These are phyloP conservation scores for Conus ventricosus DNA, from an alignment of 1,140 invertebrate species.

Conservation along the genomic window DNA sequence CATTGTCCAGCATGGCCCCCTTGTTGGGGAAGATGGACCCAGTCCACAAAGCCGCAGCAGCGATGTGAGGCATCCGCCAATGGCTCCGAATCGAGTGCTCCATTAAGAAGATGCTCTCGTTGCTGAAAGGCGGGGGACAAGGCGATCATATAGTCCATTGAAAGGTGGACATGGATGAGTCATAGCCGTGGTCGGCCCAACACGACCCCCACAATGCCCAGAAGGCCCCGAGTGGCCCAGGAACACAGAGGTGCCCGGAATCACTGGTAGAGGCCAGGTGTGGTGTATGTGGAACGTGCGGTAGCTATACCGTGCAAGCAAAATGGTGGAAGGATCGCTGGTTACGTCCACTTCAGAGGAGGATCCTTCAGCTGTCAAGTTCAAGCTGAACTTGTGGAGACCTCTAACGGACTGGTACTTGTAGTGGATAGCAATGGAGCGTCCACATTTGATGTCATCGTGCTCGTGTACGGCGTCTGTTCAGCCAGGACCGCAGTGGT, in stretches of 20 bases:
- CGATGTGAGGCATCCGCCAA: slow-evolving; percentile 26
- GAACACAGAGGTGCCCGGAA: background rate
- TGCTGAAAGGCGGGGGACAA: slow-evolving; percentile 28
- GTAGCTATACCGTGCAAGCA: too few species aligned
- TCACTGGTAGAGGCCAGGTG: too few species aligned
- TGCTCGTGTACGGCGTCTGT: too few species aligned
- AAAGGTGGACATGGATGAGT: slow-evolving; percentile 24
- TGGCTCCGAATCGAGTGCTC: slow-evolving; percentile 13
- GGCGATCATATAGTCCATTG: slow-evolving; percentile 26
- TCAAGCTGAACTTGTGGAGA: too few species aligned
- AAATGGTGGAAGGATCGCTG: too few species aligned
- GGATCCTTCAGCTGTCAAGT: too few species aligned
- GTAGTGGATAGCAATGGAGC: too few species aligned
- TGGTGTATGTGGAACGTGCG: too few species aligned
- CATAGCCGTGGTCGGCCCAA: slow-evolving; percentile 22
- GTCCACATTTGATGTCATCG: too few species aligned
- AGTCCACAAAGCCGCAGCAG: slow-evolving; percentile 27
- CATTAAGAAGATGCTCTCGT: background rate
- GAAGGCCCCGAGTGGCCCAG: background rate
- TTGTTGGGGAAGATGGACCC: background rate
- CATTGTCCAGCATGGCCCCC: slow-evolving; percentile 9
- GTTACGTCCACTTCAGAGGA: too few species aligned
- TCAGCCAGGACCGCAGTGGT: too few species aligned
- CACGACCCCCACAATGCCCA: slow-evolving; percentile 19
- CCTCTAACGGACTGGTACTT: too few species aligned